Conservation (phyloP, 92 coral and sea anemone genomes). For the Paramuricea clavata region DNA sequence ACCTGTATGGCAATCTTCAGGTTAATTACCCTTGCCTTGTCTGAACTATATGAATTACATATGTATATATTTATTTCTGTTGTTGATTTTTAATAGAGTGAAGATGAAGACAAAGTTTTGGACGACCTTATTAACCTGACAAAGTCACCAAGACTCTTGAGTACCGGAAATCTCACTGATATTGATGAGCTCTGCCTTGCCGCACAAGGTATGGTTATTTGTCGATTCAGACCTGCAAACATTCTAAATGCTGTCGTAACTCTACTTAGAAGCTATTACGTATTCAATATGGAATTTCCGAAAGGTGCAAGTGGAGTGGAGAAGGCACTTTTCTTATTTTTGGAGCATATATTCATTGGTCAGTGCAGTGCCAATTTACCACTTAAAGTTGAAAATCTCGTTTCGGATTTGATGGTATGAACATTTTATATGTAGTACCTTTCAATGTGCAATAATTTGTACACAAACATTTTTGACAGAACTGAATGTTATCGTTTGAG, state of each 20-base stretch:
- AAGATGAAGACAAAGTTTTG: no score
- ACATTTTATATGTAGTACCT: not conserved
- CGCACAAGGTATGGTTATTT: not conserved
- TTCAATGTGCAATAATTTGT: not conserved
- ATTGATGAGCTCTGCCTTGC: slow-evolving; percentile 18
- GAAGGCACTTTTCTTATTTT: not conserved
- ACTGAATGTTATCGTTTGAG: no score
- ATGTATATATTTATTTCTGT: no score
- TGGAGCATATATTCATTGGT: not conserved
- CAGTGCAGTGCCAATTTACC: not conserved
- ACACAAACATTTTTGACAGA: not conserved
- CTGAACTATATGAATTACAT: no score
- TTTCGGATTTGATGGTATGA: not conserved
- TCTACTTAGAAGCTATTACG: not conserved
- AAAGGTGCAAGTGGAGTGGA: not conserved
- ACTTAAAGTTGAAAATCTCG: not conserved
- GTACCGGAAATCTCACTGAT: not conserved
- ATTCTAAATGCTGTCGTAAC: not conserved
- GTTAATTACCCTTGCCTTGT: no score
- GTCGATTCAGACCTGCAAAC: not conserved
- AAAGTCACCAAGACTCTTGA: not conserved
- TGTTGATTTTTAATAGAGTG: no score
- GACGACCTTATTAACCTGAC: no score
- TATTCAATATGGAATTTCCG: not conserved
- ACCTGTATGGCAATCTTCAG: no score